These are phyloP conservation scores for Hypsibius dujardini DNA, from an alignment of 1,140 invertebrate genomes.

Conservation along the genomic window DNA sequence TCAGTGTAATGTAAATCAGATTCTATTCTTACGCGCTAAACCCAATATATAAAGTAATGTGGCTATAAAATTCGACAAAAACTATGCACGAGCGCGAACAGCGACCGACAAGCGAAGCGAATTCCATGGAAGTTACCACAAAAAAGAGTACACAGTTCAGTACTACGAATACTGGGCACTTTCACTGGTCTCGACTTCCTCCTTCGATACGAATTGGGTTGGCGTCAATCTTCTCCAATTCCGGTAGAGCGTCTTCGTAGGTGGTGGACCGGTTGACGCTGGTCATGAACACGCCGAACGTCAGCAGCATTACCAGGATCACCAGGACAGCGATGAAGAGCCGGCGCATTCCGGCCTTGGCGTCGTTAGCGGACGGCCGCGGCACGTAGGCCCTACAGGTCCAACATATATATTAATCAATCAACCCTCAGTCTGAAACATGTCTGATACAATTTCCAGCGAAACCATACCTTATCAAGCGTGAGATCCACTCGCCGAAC, in stretches of 20 bases:
- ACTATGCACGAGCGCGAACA: too few species aligned
- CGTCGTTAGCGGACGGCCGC: conserved; percentile 4
- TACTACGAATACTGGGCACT: too few species aligned
- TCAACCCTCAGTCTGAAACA: too few species aligned
- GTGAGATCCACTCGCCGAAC: conserved; percentile 2
- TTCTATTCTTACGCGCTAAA: too few species aligned
- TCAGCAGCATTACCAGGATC: conserved; percentile 10
- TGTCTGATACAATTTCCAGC: too few species aligned
- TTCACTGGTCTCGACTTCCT: not conserved
- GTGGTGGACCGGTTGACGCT: conserved; percentile 6
- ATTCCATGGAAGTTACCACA: too few species aligned
- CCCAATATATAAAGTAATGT: too few species aligned
- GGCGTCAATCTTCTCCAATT: not conserved
- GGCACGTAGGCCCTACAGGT: not conserved
- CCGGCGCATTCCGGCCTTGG: conserved; percentile 14
- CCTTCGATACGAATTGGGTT: not conserved
- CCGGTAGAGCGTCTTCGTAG: not conserved
- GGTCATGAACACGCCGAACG: conserved; percentile 8
- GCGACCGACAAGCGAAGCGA: too few species aligned
- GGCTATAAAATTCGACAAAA: too few species aligned
- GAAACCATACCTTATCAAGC: not conserved
- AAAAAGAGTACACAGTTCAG: too few species aligned
- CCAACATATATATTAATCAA: not conserved
- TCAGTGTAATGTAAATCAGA: too few species aligned
- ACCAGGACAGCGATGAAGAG: conserved; percentile 15